phyloP scores from a whole-genome alignment of 2,797 vertebrate genomes.

The Anas bernieri region DNA sequence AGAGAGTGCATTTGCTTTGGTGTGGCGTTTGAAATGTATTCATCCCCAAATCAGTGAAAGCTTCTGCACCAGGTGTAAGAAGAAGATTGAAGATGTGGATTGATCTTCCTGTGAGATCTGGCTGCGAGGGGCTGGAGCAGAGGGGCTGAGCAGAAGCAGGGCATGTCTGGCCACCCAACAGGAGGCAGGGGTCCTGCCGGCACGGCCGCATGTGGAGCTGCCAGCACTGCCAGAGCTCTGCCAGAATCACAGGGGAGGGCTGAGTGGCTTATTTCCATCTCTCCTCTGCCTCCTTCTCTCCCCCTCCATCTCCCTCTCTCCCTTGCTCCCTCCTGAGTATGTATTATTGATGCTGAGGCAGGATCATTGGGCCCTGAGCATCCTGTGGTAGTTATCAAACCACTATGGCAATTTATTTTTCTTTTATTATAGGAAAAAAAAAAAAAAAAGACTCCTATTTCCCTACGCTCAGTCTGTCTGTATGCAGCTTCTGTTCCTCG shows the following conservation, averaged over 20 bases:
- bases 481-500: neutral
- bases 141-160: too few relatives aligned
- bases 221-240: neutral
- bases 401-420: neutral
- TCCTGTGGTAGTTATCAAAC: neutral
- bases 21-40: neutral
- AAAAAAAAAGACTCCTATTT: neutral
- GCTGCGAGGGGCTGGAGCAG: neutral
- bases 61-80: neutral
- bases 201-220: fast-evolving
- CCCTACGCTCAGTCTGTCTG: neutral
- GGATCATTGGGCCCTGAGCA: neutral
- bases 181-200: fast-evolving
- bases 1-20: neutral
- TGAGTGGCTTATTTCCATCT: neutral
- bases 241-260: neutral
- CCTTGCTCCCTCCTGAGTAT: too few relatives aligned
- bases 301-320: neutral
- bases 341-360: neutral
- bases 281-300: neutral
- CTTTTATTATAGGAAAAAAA: neutral
- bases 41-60: conserved; percentile 13
- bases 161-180: too few relatives aligned
- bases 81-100: neutral
- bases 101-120: neutral